Percentiles rank a stretch among this genome's conserved stretches.
Conservation (phyloP, 2,888 invertebrate genomes). For the Drosophila cognata region DNA sequence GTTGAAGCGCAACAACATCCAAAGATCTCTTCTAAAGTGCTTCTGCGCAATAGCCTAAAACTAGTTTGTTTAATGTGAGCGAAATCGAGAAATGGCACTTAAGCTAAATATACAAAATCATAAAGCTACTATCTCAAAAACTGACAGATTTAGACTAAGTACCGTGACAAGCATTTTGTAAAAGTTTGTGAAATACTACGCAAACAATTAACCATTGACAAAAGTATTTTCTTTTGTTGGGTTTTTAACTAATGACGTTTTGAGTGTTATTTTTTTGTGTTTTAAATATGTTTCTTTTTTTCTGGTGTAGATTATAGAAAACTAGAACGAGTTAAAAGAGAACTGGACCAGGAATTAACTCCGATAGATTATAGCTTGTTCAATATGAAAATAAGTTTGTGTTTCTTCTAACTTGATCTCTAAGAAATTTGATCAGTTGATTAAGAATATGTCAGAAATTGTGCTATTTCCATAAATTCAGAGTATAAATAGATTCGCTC, state of each 20-base stretch:
- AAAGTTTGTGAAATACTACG: background rate
- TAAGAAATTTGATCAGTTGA: background rate
- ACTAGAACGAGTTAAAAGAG: background rate
- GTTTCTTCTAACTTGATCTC: background rate
- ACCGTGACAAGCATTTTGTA: background rate
- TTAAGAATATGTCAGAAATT: background rate
- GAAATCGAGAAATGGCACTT: background rate
- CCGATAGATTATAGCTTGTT: background rate
- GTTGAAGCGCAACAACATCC: slow-evolving; percentile 6
- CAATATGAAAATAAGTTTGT: background rate
- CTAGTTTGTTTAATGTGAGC: slow-evolving; percentile 3
- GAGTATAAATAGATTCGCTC: background rate
- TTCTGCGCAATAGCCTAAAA: slow-evolving; percentile 5
- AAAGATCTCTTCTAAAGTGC: slow-evolving; percentile 33
- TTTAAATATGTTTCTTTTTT: background rate
- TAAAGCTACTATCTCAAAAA: background rate
- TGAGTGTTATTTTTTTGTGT: background rate
- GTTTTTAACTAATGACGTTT: background rate
- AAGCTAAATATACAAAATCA: background rate
- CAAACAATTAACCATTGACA: background rate
- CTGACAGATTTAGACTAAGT: background rate
- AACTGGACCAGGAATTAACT: background rate
- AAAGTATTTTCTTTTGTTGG: background rate
- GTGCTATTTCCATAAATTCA: accelerated
- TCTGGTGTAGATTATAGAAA: background rate